Conservation (phyloP, 1,140 invertebrate species). For the Nebria ingens region DNA sequence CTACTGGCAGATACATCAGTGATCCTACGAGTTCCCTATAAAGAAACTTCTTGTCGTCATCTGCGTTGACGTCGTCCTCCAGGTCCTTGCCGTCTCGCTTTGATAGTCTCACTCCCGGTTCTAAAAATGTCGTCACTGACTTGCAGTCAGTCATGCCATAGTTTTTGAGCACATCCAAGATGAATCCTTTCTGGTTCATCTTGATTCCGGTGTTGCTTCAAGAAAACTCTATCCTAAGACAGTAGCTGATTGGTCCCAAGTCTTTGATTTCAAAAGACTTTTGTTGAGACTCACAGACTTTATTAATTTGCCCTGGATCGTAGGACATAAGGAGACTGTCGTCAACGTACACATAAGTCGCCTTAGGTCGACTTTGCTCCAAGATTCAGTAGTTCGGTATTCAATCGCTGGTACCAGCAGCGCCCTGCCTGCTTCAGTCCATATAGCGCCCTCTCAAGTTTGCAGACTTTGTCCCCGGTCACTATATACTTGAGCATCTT, state of each 20-base stretch:
- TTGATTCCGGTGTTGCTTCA: neutral
- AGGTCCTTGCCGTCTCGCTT: too few relatives aligned
- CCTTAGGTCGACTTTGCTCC: slow-evolving; percentile 14
- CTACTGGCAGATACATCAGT: neutral
- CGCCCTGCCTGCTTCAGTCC: slow-evolving; percentile 26
- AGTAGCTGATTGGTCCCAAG: slow-evolving; percentile 13
- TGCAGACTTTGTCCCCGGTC: neutral
- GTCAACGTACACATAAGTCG: slow-evolving; percentile 27
- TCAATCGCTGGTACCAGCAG: slow-evolving; percentile 21
- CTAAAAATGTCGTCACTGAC: slow-evolving; percentile 16
- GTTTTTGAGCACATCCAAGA: slow-evolving; percentile 14
- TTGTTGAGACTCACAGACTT: neutral
- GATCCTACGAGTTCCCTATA: neutral
- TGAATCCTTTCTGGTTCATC: slow-evolving; percentile 14
- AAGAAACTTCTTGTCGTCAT: neutral
- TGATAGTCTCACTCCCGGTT: too few relatives aligned
- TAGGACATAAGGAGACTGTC: slow-evolving; percentile 23
- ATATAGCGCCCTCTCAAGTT: neutral
- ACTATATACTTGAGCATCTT: neutral
- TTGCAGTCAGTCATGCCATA: slow-evolving; percentile 21
- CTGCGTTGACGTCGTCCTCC: too few relatives aligned
- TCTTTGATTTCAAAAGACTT: slow-evolving; percentile 17
- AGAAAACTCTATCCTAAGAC: slow-evolving; percentile 16
- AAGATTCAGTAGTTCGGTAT: slow-evolving; percentile 17
- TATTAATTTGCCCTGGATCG: neutral